These are phyloP conservation scores for Setipinna tenuifilis DNA, from an alignment of 2,797 vertebrate genomes.

Conservation along the genomic window DNA sequence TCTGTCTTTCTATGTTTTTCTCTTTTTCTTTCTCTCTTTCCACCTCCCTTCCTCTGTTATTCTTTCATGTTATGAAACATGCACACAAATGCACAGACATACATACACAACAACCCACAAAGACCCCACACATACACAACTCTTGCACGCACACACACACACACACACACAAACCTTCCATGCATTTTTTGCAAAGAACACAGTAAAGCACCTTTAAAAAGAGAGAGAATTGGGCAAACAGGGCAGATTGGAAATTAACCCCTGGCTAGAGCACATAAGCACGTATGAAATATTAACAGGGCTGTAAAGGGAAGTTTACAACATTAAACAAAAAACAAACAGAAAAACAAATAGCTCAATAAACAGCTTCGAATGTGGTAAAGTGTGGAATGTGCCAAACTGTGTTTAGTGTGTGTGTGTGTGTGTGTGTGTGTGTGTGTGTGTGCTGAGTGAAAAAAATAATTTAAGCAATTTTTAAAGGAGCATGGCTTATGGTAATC, in stretches of 20 bases:
- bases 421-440: background rate
- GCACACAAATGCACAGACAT: background rate
- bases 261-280: background rate
- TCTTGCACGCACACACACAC: background rate
- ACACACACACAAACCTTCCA: slow-evolving; percentile 2
- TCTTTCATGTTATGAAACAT: too few species aligned
- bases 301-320: background rate
- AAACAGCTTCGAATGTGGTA: background rate
- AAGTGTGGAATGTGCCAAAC: background rate
- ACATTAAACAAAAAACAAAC: background rate
- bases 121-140: background rate
- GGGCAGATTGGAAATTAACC: background rate
- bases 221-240: background rate
- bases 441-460: background rate
- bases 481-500: too few species aligned
- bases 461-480: background rate
- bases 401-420: background rate
- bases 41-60: too few species aligned
- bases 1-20: too few species aligned
- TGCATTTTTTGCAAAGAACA: background rate
- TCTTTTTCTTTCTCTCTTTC: too few species aligned
- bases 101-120: slow-evolving; percentile 25
- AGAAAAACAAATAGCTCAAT: background rate
- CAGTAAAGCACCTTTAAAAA: background rate
- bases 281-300: background rate